A percentile compares a stretch with the other conserved stretches of the same genome.
Evolutionary conservation across 2,113 vertebrate species (phyloP).

Genomic region (Leptosomus discolor): DNA sequence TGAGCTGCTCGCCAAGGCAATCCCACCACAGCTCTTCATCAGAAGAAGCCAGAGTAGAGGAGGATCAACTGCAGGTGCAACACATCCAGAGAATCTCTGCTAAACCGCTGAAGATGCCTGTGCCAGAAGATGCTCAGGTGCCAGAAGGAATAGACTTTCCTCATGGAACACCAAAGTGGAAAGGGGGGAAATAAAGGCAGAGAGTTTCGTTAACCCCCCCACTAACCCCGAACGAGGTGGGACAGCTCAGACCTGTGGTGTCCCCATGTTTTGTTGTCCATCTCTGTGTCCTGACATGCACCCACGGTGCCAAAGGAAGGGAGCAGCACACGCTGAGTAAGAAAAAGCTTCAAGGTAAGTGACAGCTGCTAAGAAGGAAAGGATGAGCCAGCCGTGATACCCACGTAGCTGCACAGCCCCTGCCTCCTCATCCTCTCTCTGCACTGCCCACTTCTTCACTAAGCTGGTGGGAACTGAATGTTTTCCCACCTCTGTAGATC

Average conservation of each 20-base stretch:
- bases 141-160: not conserved
- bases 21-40: not conserved
- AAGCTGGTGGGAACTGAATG: not conserved
- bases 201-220: not conserved
- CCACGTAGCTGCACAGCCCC: not conserved
- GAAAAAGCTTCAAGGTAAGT: not conserved
- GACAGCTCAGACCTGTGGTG: not conserved
- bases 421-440: not conserved
- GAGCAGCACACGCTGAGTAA: not conserved
- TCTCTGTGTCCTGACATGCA: rapidly evolving
- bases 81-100: not conserved
- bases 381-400: rapidly evolving
- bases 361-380: not conserved
- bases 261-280: rapidly evolving
- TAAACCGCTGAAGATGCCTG: not conserved
- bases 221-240: not conserved
- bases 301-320: not conserved
- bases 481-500: not conserved
- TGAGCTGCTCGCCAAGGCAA: not conserved
- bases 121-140: not conserved
- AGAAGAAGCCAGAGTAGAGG: not conserved
- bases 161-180: not conserved
- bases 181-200: not conserved
- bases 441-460: not conserved
- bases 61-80: not conserved